Base-by-base conservation (phyloP, 2,888 invertebrate genomes). In the Ypsolopha scabrella region DNA sequence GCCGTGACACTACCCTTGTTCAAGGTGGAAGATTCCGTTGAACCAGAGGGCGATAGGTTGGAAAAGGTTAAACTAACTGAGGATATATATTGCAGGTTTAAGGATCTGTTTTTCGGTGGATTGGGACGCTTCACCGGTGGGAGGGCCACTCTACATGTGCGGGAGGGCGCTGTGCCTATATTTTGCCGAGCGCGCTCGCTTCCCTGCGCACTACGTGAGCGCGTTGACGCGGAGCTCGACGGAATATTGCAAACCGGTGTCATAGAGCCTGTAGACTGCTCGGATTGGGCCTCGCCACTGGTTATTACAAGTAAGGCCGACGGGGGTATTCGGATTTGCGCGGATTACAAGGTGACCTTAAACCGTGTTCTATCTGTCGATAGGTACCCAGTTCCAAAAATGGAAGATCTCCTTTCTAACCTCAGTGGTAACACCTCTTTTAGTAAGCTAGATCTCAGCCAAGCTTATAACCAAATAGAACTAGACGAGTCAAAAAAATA, bases 231-330 rank as follows among this genome's bases (percentile, higher is more conserved):
- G n/a, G n/a, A n/a, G n/a, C n/a, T n/a, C n/a, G n/a, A n/a, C n/a
- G n/a, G n/a, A n/a, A n/a, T 33, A 43, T 34, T 53, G 58, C 24
- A 58, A 60, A 8, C 56, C 58, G 44, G 57, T 57, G 0, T 55
- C n/a, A n/a, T n/a, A n/a, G n/a, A n/a, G n/a, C n/a, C n/a, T n/a
- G n/a, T n/a, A n/a, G n/a, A n/a, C n/a, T n/a, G n/a, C n/a, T n/a
- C n/a, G n/a, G n/a, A n/a, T n/a, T n/a, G n/a, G n/a, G n/a, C n/a
- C n/a, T n/a, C 59, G 4, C 58, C 58, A 24, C 52, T 58, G 53
- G 53, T 59, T n/a, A 53, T 56, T 10, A 55, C 58, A 13, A 52
- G 49, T 7, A 54, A 54, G 10, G 46, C 51, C 1, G 57, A 53
- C 41, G 48, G 54, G 7, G n/a, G 24, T 6, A 24, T 54, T 10